Evolutionary conservation across 1,140 invertebrate species (phyloP).

Genomic region (Notospermus geniculatus): DNA sequence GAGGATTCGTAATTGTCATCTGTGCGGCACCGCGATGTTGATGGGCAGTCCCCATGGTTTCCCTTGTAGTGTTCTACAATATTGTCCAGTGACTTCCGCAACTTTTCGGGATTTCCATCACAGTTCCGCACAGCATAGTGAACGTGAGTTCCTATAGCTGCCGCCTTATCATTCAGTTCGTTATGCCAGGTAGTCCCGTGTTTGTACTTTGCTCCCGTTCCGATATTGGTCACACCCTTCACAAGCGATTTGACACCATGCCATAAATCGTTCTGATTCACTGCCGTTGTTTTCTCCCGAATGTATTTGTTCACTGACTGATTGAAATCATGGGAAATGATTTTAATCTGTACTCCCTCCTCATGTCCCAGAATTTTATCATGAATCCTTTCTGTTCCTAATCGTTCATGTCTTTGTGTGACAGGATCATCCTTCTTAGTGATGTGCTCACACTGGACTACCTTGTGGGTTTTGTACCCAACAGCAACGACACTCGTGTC

Average conservation of each 20-base stretch:
- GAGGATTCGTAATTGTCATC: not conserved
- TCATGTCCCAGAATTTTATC: no score
- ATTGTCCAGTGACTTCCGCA: not conserved
- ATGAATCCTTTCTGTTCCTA: no score
- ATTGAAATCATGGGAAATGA: not conserved
- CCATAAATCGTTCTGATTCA: not conserved
- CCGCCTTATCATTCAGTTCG: not conserved
- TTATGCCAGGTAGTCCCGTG: not conserved
- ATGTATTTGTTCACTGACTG: not conserved
- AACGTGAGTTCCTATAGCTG: not conserved
- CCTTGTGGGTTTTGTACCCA: no score
- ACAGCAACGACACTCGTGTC: no score
- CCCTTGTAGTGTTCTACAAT: not conserved
- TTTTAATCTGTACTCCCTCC: not conserved
- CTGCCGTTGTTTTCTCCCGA: not conserved
- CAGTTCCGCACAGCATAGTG: not conserved
- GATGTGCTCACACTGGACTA: no score
- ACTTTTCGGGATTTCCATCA: not conserved
- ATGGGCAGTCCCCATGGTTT: not conserved
- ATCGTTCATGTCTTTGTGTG: no score
- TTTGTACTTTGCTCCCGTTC: not conserved
- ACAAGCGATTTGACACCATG: not conserved
- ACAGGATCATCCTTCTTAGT: no score
- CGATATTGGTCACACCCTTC: not conserved
- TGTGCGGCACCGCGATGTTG: not conserved